Conservation (phyloP, 2,113 vertebrate genomes). For the Setophaga petechia region DNA sequence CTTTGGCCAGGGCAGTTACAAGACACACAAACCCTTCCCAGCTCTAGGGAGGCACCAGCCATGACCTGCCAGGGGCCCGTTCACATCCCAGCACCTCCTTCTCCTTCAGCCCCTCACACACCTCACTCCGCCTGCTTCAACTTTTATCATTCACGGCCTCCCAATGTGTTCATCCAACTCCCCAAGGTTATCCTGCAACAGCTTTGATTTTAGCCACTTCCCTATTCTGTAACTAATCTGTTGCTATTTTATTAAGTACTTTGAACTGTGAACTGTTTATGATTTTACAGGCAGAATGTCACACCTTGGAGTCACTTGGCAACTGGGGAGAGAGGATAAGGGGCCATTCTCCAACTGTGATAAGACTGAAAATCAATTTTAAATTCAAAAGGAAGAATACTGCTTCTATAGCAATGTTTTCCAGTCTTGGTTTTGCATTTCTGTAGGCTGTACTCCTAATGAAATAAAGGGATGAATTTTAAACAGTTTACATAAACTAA, state of each 20-base stretch:
- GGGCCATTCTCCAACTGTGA: neutral
- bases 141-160: neutral
- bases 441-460: neutral
- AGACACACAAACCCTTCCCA: neutral
- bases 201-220: neutral
- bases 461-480: neutral
- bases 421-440: neutral
- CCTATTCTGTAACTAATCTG: neutral
- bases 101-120: neutral
- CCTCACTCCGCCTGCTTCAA: neutral
- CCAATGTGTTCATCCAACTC: neutral
- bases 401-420: neutral
- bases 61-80: neutral
- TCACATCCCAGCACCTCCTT: neutral
- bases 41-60: neutral
- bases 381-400: neutral
- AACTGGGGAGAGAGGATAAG: neutral
- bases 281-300: neutral
- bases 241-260: neutral
- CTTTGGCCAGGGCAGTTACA: neutral
- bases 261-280: neutral
- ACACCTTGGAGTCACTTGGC: neutral
- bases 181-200: neutral
- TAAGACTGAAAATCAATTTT: neutral
- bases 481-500: neutral